phyloP scores from a whole-genome alignment of 2,797 vertebrate species.

The Bryconaethiops microstoma region DNA sequence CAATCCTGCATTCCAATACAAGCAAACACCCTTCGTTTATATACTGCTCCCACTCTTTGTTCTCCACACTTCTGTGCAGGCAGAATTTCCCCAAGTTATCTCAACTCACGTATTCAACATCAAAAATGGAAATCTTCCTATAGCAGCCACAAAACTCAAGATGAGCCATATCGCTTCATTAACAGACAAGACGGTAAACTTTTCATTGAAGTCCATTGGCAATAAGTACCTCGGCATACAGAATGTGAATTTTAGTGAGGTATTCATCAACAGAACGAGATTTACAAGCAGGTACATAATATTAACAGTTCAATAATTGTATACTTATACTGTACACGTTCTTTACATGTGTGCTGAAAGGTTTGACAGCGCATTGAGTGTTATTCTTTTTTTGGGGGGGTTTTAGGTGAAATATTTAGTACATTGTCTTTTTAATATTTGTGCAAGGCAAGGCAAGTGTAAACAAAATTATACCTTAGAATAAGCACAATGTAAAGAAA shows the following conservation, averaged over 20 bases:
- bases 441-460: constrained; percentile 58
- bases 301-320: constrained; percentile 33
- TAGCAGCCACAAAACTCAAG: constrained; percentile 22
- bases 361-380: background rate
- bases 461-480: constrained; percentile 32
- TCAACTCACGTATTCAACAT: constrained; percentile 3
- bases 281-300: constrained; percentile 27
- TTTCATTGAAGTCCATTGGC: constrained; percentile 23
- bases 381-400: background rate
- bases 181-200: constrained; percentile 43
- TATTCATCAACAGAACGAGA: constrained; percentile 37
- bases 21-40: constrained; percentile 30
- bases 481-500: background rate
- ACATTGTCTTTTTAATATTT: constrained; percentile 38
- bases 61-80: constrained; percentile 35
- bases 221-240: constrained; percentile 41
- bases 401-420: constrained; percentile 34
- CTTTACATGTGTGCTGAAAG: constrained; percentile 43
- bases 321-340: constrained; percentile 44
- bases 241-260: constrained; percentile 49
- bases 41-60: background rate
- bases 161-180: background rate
- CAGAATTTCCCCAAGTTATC: constrained; percentile 40
- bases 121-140: background rate
- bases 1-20: constrained; percentile 64